Evolutionary conservation across 2,113 vertebrate species (phyloP).

Genomic region (Halichoerus grypus): DNA sequence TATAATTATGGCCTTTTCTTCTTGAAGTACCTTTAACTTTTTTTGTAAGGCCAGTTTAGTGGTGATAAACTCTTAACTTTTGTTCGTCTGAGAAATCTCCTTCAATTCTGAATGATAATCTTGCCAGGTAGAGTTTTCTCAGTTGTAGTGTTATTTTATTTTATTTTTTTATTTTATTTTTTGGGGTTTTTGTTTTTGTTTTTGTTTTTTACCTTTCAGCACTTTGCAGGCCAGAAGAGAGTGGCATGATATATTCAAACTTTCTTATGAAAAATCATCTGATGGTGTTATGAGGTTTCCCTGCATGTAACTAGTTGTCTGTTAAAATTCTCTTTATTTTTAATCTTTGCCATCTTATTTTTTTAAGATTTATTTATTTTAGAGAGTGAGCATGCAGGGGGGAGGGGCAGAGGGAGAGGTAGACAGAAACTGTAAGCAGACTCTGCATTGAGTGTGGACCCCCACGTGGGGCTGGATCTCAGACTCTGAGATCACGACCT

Average conservation of each 20-base stretch:
- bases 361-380: background rate
- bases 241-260: background rate
- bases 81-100: background rate
- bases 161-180: background rate
- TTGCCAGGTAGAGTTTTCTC: background rate
- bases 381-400: background rate
- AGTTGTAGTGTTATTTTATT: background rate
- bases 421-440: background rate
- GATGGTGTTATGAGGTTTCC: background rate
- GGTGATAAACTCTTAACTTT: background rate
- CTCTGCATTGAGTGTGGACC: background rate
- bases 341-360: background rate
- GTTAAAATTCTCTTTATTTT: background rate
- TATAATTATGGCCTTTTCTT: background rate
- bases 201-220: background rate
- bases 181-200: background rate
- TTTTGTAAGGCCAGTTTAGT: background rate
- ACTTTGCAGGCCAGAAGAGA: background rate
- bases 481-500: background rate
- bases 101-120: background rate
- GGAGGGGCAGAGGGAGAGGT: background rate
- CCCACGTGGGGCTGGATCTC: background rate
- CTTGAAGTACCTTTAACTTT: background rate
- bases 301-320: background rate
- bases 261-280: background rate